Percentiles rank a stretch among this genome's conserved stretches.
Conservation (phyloP, 2,888 invertebrate species). For the Operophtera brumata region DNA sequence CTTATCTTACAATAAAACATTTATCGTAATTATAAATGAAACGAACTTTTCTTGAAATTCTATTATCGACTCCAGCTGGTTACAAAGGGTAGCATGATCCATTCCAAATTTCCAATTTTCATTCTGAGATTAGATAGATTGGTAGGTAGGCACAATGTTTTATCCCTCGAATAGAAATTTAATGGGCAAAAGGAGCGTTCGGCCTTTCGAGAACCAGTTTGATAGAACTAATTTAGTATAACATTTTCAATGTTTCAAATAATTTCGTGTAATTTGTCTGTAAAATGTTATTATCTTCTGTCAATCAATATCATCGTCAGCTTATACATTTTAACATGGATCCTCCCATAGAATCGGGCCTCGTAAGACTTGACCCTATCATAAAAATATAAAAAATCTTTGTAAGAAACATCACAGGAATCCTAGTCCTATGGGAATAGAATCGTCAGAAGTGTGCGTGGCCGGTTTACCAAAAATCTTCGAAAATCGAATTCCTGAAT, state of each 20-base stretch:
- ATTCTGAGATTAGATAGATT: conserved; percentile 26
- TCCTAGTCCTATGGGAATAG: no score
- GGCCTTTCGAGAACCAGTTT: neutral
- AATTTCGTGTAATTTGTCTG: neutral
- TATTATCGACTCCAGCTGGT: conserved; percentile 16
- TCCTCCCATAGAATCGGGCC: no score
- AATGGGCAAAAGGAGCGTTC: neutral
- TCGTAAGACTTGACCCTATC: no score
- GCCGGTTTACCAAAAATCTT: no score
- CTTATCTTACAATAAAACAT: no score
- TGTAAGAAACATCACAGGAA: no score
- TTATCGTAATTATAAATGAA: no score
- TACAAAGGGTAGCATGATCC: conserved; percentile 25
- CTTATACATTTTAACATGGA: no score
- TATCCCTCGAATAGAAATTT: neutral
- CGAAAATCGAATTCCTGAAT: neutral
- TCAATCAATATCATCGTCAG: no score
- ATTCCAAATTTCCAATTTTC: conserved; percentile 25
- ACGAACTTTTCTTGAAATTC: conserved; percentile 20
- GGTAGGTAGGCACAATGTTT: neutral
- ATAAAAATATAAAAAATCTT: no score
- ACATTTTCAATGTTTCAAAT: neutral
- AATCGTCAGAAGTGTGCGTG: no score
- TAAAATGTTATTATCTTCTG: no score
- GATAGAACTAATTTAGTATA: neutral